A percentile compares a stretch with the other conserved stretches of the same genome.
Evolutionary conservation across 2,888 invertebrate species (phyloP).

Genomic region (Perizoma flavofasciatum): DNA sequence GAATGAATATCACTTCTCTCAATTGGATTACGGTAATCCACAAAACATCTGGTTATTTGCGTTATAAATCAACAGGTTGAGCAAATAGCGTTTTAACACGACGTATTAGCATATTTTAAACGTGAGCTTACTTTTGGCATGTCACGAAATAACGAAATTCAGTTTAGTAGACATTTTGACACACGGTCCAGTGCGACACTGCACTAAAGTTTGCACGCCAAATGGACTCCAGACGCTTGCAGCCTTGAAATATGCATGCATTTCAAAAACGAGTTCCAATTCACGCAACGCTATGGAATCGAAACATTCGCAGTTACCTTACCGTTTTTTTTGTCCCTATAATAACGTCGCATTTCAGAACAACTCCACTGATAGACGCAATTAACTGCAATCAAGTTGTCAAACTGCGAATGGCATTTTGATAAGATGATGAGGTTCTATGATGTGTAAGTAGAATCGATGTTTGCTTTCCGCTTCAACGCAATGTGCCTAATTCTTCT

Average conservation of each 20-base stretch:
- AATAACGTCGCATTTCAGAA: not conserved
- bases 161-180: too few species aligned
- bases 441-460: too few species aligned
- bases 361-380: not conserved
- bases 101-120: conserved; percentile 40
- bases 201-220: too few species aligned
- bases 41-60: conserved; percentile 35
- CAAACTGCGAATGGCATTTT: conserved; percentile 3
- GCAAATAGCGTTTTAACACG: conserved; percentile 30
- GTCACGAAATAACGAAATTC: not conserved
- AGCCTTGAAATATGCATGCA: too few species aligned
- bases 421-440: not conserved
- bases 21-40: conserved; percentile 17
- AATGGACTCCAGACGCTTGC: too few species aligned
- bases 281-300: not conserved
- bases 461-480: not conserved
- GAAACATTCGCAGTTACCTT: not conserved
- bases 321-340: not conserved
- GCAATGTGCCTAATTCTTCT: conserved; percentile 5
- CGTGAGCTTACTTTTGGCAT: conserved; percentile 45
- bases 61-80: conserved; percentile 43
- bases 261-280: not conserved
- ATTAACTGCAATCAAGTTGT: conserved; percentile 9
- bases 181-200: too few species aligned
- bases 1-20: not conserved